These are phyloP conservation scores for Eretmochelys imbricata DNA, from an alignment of 2,113 vertebrate species.

Conservation along the genomic window DNA sequence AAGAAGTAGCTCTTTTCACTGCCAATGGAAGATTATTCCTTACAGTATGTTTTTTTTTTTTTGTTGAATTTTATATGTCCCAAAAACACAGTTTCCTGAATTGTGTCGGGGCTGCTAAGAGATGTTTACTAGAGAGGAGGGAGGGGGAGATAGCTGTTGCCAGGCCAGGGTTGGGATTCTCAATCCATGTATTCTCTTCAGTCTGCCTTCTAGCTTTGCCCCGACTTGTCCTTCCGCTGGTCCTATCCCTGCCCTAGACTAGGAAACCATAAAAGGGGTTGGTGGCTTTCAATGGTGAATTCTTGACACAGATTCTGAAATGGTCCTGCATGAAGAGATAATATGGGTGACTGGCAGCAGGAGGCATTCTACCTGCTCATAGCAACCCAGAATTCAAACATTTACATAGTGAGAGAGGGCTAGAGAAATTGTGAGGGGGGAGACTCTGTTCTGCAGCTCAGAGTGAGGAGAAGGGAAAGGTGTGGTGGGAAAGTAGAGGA, in stretches of 20 bases:
- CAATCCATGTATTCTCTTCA: not conserved
- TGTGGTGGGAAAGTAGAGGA: not conserved
- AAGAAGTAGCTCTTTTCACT: not conserved
- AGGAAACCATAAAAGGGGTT: not conserved
- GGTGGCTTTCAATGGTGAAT: not conserved
- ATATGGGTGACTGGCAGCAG: not conserved
- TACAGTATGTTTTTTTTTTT: accelerated
- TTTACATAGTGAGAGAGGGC: not conserved
- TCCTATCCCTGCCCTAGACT: not conserved
- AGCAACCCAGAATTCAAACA: not conserved
- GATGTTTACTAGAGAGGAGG: too few relatives aligned
- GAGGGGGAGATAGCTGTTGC: too few relatives aligned
- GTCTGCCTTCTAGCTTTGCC: not conserved
- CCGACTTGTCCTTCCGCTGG: not conserved
- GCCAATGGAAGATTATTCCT: not conserved
- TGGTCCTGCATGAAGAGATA: not conserved
- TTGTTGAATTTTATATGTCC: not conserved
- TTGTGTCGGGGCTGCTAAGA: not conserved
- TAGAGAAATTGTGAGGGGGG: not conserved
- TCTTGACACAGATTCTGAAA: not conserved
- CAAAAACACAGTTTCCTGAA: not conserved
- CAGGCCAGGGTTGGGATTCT: too few relatives aligned
- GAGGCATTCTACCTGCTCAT: not conserved
- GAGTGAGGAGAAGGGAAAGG: not conserved
- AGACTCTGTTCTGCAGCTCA: not conserved